Evolutionary conservation across 2,888 invertebrate genomes (phyloP).

Genomic region (Disparrhopalites patrizii): DNA sequence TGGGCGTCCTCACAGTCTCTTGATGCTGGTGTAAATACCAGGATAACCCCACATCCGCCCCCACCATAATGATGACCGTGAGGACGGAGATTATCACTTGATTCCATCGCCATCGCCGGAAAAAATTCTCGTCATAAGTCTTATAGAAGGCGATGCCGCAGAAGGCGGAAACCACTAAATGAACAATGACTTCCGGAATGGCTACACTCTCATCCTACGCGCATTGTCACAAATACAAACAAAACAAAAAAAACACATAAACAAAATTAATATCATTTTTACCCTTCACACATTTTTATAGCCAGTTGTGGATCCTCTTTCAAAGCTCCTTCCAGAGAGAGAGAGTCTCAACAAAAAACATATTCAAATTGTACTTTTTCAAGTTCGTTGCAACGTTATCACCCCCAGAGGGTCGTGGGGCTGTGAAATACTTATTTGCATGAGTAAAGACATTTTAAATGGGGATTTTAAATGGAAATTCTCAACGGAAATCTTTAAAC

Average conservation of each 20-base stretch:
- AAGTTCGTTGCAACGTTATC: too few species aligned
- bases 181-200: constrained; percentile 55
- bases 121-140: constrained; percentile 54
- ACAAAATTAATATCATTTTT: background rate
- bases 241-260: constrained; percentile 28
- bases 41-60: constrained; percentile 43
- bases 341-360: too few species aligned
- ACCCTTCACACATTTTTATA: too few species aligned
- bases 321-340: too few species aligned
- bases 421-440: too few species aligned
- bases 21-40: constrained; percentile 36
- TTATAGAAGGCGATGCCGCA: constrained; percentile 54
- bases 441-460: too few species aligned
- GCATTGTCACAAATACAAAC: too few species aligned
- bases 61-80: constrained; percentile 40
- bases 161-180: constrained; percentile 53
- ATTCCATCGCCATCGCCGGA: constrained; percentile 52
- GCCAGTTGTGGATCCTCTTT: too few species aligned
- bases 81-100: constrained; percentile 53
- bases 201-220: constrained; percentile 51
- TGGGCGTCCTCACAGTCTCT: constrained; percentile 41
- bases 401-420: too few species aligned
- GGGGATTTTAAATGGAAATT: too few species aligned
- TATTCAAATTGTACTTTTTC: too few species aligned
- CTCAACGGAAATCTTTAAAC: too few species aligned